phyloP scores from a whole-genome alignment of 2,888 invertebrate species.

The Agrotis ipsilon region DNA sequence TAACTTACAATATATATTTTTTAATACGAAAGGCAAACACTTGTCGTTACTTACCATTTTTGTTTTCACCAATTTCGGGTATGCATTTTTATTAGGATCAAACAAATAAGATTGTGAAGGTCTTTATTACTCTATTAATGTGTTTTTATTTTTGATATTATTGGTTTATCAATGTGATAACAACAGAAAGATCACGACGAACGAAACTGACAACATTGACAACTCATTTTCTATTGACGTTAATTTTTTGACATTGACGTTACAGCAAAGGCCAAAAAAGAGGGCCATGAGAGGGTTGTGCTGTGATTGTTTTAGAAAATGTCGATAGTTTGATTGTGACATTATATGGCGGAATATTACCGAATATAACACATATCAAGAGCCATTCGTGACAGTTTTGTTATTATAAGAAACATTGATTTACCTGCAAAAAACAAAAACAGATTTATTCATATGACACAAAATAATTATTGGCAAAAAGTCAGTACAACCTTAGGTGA shows the following conservation, averaged over 20 bases:
- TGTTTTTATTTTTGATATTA: conserved; percentile 16
- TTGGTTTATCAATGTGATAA: conserved; percentile 36
- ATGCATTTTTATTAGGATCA: conserved; percentile 28
- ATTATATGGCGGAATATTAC: not conserved
- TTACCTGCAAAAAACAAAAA: not conserved
- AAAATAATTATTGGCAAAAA: not conserved
- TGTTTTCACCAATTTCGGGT: conserved; percentile 14
- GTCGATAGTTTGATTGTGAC: conserved; percentile 29
- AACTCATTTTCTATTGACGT: not conserved
- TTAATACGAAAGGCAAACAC: conserved; percentile 15
- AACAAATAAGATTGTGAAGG: not conserved
- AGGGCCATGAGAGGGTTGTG: not conserved
- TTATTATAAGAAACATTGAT: not conserved
- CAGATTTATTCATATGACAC: too few relatives aligned
- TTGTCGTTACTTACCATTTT: conserved; percentile 59
- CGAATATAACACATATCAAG: not conserved
- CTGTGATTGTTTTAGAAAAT: not conserved
- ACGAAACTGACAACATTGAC: conserved; percentile 35
- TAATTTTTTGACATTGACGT: conserved; percentile 27
- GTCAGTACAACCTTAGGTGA: not conserved
- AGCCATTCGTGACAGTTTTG: too few relatives aligned
- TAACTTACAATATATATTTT: not conserved
- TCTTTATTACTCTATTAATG: conserved; percentile 3
- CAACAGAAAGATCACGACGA: conserved; percentile 41
- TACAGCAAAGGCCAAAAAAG: not conserved